A percentile compares a stretch with the other conserved stretches of the same genome.
Conservation (phyloP, 1,140 invertebrate genomes). For the Delia radicum region DNA sequence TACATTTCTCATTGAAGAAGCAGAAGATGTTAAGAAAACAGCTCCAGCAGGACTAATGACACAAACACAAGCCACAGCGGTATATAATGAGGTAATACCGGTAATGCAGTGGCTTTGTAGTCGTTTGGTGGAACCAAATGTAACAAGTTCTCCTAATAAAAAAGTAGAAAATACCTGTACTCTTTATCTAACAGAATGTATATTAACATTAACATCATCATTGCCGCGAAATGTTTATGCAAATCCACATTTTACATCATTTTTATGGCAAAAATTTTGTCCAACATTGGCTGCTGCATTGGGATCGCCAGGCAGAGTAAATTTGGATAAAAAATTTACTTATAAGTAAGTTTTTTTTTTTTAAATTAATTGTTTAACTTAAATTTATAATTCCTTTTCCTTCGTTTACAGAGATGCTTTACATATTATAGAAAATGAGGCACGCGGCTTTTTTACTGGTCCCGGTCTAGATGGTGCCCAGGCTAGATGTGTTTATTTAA, state of each 20-base stretch:
- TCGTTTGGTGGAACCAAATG: constrained; percentile 71
- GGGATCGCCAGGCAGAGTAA: constrained; percentile 67
- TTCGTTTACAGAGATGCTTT: constrained; percentile 43
- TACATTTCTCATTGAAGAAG: constrained; percentile 64
- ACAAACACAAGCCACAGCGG: constrained; percentile 69
- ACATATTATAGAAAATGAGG: constrained; percentile 55
- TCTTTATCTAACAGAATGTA: constrained; percentile 81
- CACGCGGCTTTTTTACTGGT: constrained; percentile 52
- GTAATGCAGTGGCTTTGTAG: constrained; percentile 88
- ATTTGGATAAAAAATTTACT: constrained; percentile 55
- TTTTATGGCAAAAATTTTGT: constrained; percentile 89
- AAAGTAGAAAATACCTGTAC: constrained; percentile 66
- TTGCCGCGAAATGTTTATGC: constrained; percentile 77
- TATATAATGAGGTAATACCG: constrained; percentile 85
- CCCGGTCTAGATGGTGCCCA: constrained; percentile 52
- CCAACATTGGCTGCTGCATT: constrained; percentile 84
- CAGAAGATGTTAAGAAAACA: constrained; percentile 53
- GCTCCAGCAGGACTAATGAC: constrained; percentile 53
- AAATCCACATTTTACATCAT: constrained; percentile 81
- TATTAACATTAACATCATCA: constrained; percentile 80
- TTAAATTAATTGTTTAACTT: not conserved
- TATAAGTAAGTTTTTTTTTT: constrained; percentile 47
- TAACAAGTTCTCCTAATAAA: constrained; percentile 56
- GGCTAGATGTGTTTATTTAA: constrained; percentile 53
- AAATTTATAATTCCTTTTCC: not conserved